A percentile compares a stretch with the other conserved stretches of the same genome.
phyloP scores from a whole-genome alignment of 2,888 invertebrate species.

The Adelognathus sp. region DNA sequence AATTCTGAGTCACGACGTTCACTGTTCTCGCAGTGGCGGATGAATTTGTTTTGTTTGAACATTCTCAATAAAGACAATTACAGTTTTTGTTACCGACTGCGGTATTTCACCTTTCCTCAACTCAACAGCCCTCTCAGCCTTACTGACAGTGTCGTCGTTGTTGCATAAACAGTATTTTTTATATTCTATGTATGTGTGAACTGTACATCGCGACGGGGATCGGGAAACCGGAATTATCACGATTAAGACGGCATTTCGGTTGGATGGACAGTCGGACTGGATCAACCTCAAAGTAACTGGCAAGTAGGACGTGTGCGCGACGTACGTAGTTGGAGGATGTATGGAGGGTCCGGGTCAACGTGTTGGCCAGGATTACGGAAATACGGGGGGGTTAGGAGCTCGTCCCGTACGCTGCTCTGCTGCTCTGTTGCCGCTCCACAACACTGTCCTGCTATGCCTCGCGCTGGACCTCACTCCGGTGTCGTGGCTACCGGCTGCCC shows the following conservation, averaged over 20 bases:
- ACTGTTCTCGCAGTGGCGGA: too few species aligned
- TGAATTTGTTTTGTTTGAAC: too few species aligned
- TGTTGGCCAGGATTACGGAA: slow-evolving; percentile 79
- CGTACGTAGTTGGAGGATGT: slow-evolving; percentile 61
- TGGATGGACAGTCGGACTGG: slow-evolving; percentile 67
- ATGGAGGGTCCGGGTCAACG: slow-evolving; percentile 62
- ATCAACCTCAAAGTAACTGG: slow-evolving; percentile 76
- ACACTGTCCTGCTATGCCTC: slow-evolving; percentile 26
- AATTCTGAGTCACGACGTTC: too few species aligned
- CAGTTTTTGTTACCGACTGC: too few species aligned
- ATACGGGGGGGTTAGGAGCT: slow-evolving; percentile 62
- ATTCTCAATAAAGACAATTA: too few species aligned
- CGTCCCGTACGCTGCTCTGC: slow-evolving; percentile 39
- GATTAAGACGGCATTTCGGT: slow-evolving; percentile 73
- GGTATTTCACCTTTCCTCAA: too few species aligned
- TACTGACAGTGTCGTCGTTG: too few species aligned
- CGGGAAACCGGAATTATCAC: slow-evolving; percentile 65
- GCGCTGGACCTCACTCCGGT: slow-evolving; percentile 44
- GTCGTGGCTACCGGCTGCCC: slow-evolving; percentile 62
- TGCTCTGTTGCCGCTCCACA: slow-evolving; percentile 13
- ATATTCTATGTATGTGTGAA: background rate
- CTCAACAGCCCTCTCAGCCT: too few species aligned
- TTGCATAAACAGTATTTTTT: too few species aligned
- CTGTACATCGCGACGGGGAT: background rate
- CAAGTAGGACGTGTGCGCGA: slow-evolving; percentile 73